Evolutionary conservation across 2,113 vertebrate species (phyloP), one percentile per base, ranked within the genome.

Genomic region (Microcebus lehilahytsara): DNA sequence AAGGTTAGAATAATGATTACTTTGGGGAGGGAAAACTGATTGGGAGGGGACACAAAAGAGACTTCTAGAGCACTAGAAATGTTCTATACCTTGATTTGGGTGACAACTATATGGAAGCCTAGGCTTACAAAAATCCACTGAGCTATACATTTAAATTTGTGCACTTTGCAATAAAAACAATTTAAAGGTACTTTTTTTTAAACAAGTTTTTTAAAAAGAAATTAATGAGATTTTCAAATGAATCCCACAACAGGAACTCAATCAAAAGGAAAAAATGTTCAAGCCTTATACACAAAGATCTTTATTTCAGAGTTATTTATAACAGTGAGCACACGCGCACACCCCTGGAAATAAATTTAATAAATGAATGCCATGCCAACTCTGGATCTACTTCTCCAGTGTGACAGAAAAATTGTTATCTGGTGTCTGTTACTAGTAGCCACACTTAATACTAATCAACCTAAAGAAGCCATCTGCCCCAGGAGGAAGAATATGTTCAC

Each of bases 371-470:
- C 20, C 64, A 91, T 20, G 20, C 64, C 87, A 88, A 91, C 2
- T 8, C 78, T 87, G 37, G 30, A 91, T 62, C 90, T 79, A 91
- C 53, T 93, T 79, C 75, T 83, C 62, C 66, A n/a, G 14, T 79
- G 4, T 62, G 8, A 69, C 46, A 84, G 22, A 79, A 13, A 91
- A 96, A 90, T 20, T 78, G 69, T 53, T 84, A 91, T 37, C 71
- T 86, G 40, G 22, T 75, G 87, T 77, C 60, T 96, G 32, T 40
- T 84, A 56, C 53, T 85, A 74, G 49, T 34, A 87, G 27, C 30
- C 89, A 92, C 66, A 90, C 3, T 56, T 88, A 95, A 75, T 62
- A 95, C 32, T 85, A 86, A 94, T n/a, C 85, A 93, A 85, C 77
- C 84, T 75, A 95, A 89, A 12, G 60, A 17, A 96, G 46, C 40